Conservation (phyloP, 2,888 invertebrate genomes). For the Eremobia ochroleuca region DNA sequence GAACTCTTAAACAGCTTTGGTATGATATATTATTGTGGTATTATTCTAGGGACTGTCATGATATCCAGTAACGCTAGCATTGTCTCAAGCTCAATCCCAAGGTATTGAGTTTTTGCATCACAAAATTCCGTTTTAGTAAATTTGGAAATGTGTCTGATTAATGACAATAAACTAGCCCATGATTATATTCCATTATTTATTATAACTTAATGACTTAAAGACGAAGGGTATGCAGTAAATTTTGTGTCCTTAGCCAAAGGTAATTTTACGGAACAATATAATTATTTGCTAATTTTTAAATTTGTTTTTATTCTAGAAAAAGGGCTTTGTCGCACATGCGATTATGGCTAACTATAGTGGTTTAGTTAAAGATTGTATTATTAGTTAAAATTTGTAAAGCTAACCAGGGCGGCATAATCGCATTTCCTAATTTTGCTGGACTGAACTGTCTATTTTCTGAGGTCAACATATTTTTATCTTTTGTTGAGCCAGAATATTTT, state of each 20-base stretch:
- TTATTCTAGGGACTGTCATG: background rate
- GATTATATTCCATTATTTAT: background rate
- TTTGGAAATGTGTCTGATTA: background rate
- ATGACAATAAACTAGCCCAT: no score
- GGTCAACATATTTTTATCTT: conserved; percentile 16
- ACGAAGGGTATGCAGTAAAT: background rate
- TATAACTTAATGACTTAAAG: background rate
- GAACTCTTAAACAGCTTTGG: background rate
- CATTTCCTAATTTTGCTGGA: background rate
- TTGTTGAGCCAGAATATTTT: conserved; percentile 18
- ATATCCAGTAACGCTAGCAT: background rate
- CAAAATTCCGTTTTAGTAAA: background rate
- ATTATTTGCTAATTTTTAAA: no score
- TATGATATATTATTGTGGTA: background rate
- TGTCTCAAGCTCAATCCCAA: background rate
- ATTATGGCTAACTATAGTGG: no score
- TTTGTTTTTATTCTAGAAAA: no score
- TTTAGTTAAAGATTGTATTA: no score
- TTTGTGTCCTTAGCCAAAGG: background rate
- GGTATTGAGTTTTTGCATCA: background rate
- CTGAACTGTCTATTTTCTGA: conserved; percentile 14
- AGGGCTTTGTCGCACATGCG: no score
- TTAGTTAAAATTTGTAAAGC: no score
- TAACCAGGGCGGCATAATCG: no score
- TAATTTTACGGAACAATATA: conserved; percentile 1